These are phyloP conservation scores for Drosophila fungiperda DNA, from an alignment of 2,888 invertebrate genomes.

Conservation along the genomic window DNA sequence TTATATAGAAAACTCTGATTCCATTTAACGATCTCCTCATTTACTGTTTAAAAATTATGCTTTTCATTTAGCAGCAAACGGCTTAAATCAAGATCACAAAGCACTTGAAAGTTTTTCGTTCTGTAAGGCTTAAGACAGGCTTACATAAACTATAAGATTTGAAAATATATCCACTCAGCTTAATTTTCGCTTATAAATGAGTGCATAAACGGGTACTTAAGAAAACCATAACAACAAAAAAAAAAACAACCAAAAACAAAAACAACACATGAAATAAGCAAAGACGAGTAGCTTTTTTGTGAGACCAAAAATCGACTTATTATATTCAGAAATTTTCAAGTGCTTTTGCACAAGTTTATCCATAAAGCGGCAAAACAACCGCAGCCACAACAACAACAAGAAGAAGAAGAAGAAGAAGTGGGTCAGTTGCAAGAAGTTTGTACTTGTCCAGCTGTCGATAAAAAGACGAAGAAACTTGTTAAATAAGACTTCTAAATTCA, in stretches of 20 bases:
- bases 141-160: not conserved
- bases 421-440: constrained; percentile 46
- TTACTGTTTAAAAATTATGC: not conserved
- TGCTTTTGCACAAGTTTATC: constrained; percentile 60
- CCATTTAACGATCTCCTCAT: not conserved
- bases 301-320: constrained; percentile 42
- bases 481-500: constrained; percentile 81
- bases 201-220: constrained; percentile 13
- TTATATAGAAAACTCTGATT: too few relatives aligned
- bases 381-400: constrained; percentile 24
- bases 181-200: not conserved
- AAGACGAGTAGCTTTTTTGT: not conserved
- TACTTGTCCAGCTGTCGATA: constrained; percentile 69
- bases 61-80: not conserved
- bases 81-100: not conserved
- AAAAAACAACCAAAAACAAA: not conserved
- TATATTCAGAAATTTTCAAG: constrained; percentile 62
- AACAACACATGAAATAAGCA: not conserved
- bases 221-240: not conserved
- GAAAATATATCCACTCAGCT: not conserved
- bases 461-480: constrained; percentile 64
- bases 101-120: not conserved
- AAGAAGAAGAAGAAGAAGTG: constrained; percentile 34
- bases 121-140: not conserved
- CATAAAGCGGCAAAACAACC: constrained; percentile 59